Evolutionary conservation across 2,797 vertebrate genomes (phyloP).

Genomic region (Tragopan temminckii): DNA sequence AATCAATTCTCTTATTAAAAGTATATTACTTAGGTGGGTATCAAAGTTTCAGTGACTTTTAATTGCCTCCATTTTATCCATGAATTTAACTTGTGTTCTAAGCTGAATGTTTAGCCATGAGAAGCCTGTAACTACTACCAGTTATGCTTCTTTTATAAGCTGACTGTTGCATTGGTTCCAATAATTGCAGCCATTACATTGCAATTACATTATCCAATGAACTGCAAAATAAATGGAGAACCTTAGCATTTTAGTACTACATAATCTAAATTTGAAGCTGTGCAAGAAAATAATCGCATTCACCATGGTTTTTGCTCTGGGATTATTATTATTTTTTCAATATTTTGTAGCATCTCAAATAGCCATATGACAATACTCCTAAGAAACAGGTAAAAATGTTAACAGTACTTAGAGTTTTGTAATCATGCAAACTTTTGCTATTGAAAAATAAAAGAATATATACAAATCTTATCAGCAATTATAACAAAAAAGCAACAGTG

Average conservation of each 20-base stretch:
- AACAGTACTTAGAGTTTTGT: neutral
- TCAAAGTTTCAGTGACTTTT: neutral
- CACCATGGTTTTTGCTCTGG: neutral
- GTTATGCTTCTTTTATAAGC: neutral
- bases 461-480: neutral
- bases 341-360: neutral
- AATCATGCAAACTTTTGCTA: neutral
- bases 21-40: neutral
- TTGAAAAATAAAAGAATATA: neutral
- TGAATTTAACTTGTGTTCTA: rapidly evolving
- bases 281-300: neutral
- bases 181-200: neutral
- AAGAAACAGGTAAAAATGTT: neutral
- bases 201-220: neutral
- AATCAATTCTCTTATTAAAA: neutral
- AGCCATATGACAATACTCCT: neutral
- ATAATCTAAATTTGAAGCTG: neutral
- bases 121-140: neutral
- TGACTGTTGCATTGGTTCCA: neutral
- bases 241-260: neutral
- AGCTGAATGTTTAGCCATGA: neutral
- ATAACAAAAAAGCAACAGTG: neutral
- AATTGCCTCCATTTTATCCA: neutral
- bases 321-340: neutral
- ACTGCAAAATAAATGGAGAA: neutral